Evolutionary conservation across 2,797 vertebrate species (phyloP).

Genomic region (Premnoplex brunnescens): DNA sequence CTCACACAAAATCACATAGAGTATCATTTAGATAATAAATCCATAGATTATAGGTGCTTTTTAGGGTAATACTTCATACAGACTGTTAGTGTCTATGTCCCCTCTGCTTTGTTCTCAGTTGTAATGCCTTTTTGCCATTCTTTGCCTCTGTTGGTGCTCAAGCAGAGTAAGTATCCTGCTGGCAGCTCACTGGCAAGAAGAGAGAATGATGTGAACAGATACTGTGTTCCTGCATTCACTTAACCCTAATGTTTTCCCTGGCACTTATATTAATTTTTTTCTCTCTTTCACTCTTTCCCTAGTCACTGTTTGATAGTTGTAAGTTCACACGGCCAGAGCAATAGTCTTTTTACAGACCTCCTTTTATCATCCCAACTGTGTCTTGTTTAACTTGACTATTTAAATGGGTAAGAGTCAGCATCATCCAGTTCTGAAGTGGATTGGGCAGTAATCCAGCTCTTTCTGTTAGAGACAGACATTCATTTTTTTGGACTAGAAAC

Average conservation of each 20-base stretch:
- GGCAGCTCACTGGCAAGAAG: background rate
- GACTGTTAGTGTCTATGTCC: background rate
- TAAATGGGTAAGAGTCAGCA: conserved; percentile 53
- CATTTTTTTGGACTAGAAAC: conserved; percentile 47
- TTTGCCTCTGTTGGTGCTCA: background rate
- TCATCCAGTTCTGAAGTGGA: conserved; percentile 64
- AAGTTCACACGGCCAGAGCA: background rate
- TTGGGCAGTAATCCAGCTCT: conserved; percentile 63
- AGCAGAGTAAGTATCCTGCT: background rate
- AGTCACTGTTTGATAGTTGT: conserved; percentile 7
- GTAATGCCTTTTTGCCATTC: background rate
- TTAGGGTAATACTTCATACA: background rate
- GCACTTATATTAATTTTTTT: background rate
- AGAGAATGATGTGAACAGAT: conserved; percentile 1
- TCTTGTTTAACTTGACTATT: conserved; percentile 63
- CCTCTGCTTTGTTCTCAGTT: background rate
- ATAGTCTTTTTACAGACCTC: conserved; percentile 34
- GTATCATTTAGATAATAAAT: background rate
- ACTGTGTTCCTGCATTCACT: background rate
- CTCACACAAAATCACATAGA: background rate
- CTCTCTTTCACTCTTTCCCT: background rate
- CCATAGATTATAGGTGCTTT: background rate
- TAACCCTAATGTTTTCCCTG: conserved; percentile 12
- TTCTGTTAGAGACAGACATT: conserved; percentile 58
- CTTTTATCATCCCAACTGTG: conserved; percentile 55